Evolutionary conservation across 2,113 vertebrate genomes (phyloP).

Genomic region (Nycticebus coucang): DNA sequence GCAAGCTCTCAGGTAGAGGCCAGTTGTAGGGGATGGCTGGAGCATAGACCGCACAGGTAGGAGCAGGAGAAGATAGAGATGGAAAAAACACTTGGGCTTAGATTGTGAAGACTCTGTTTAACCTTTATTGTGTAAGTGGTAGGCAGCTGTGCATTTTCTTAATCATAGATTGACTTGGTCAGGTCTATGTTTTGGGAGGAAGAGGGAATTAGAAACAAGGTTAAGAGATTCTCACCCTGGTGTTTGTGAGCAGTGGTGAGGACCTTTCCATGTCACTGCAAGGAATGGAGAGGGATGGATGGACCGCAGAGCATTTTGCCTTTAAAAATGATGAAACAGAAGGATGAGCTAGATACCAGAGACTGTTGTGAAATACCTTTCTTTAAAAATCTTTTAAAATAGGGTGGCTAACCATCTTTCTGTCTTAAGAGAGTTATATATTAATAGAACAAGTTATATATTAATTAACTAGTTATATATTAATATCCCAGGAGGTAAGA

Average conservation of each 20-base stretch:
- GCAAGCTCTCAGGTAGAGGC: neutral
- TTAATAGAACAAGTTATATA: neutral
- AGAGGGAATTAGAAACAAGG: neutral
- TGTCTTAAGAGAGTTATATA: neutral
- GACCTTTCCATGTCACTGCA: neutral
- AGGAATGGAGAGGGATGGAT: neutral
- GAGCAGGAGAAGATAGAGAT: neutral
- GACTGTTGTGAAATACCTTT: neutral
- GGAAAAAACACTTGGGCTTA: neutral
- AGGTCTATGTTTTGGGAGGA: neutral
- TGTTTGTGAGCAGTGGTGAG: neutral
- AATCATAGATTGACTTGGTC: neutral
- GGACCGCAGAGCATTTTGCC: neutral
- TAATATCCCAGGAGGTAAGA: constrained; percentile 27
- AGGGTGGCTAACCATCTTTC: neutral
- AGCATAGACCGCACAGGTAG: neutral
- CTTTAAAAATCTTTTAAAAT: constrained; percentile 17
- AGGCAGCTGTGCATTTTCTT: neutral
- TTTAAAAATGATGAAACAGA: constrained; percentile 14
- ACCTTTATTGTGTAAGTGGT: neutral
- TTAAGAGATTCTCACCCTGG: neutral
- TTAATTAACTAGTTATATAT: constrained; percentile 3
- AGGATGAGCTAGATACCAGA: neutral
- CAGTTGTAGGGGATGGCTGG: neutral
- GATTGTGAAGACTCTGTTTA: neutral